These are phyloP conservation scores for Dynastes grantii DNA, from an alignment of 2,888 invertebrate species.

Conservation along the genomic window DNA sequence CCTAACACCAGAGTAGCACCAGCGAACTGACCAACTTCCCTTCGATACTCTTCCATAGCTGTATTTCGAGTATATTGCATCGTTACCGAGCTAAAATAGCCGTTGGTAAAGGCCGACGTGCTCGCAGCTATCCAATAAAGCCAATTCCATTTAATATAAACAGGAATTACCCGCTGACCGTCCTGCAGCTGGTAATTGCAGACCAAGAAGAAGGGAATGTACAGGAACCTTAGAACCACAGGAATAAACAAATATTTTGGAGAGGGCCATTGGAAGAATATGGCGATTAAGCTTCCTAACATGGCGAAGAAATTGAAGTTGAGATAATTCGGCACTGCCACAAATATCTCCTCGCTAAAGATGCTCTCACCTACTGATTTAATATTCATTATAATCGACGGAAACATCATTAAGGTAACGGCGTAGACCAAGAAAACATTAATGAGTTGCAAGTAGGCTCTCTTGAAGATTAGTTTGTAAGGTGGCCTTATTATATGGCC, in stretches of 20 bases:
- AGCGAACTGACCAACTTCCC: constrained; percentile 96
- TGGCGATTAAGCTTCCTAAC: constrained; percentile 89
- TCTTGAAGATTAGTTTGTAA: constrained; percentile 80
- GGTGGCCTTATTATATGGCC: constrained; percentile 62
- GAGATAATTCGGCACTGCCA: constrained; percentile 86
- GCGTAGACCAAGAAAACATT: constrained; percentile 96
- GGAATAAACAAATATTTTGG: constrained; percentile 83
- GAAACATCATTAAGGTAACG: constrained; percentile 91
- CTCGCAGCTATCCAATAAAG: no score
- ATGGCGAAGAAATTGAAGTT: constrained; percentile 95
- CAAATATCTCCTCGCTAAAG: no score
- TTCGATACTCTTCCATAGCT: constrained; percentile 87
- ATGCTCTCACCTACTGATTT: no score
- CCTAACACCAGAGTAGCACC: constrained; percentile 94
- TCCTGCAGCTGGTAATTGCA: constrained; percentile 83
- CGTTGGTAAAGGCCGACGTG: constrained; percentile 82
- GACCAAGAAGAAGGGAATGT: constrained; percentile 91
- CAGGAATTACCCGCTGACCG: no score
- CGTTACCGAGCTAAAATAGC: constrained; percentile 82
- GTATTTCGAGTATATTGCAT: constrained; percentile 71
- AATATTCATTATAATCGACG: constrained; percentile 81
- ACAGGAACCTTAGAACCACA: constrained; percentile 80
- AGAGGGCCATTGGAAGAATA: constrained; percentile 77
- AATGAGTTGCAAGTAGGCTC: constrained; percentile 87
- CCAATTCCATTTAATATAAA: no score